Evolutionary conservation across 1,140 invertebrate genomes (phyloP), one percentile per base, ranked within the genome.

Genomic region (Drosophila aff.): DNA sequence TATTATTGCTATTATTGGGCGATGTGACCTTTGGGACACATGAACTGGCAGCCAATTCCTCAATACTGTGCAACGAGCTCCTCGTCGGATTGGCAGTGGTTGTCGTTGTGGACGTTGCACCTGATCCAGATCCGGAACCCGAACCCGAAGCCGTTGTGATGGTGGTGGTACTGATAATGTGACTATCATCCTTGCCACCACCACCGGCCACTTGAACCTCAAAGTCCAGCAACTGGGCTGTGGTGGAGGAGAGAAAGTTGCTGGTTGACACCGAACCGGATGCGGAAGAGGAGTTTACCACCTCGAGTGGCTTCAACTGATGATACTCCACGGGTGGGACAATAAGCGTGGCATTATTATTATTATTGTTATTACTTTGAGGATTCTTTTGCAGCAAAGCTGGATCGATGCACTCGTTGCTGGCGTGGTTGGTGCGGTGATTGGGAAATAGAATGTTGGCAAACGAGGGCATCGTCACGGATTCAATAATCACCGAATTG

Each of bases 401-500:
- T 21, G 77, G 77, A 79, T 79, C 77, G 43, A 79, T 79, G 55
- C 67, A 73, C 36, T 60, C 61, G 41, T 40, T 79, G 41, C 58
- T 79, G 44, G 62, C n/a, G 13, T 28, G 58, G 16, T 38, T 55
- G 36, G 31, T 58, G 26, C 62, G 71, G 18, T 85, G 69, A 28
- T 41, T 26, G 58, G 64, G 55, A 50, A 89, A 90, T 52, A 89
- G n/a, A 26, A 89, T 72, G 64, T 89, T 85, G 63, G 85, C 71
- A 79, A 89, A 89, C 6, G 84, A 89, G n/a, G 84, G 81, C 77
- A 89, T 72, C 52, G 84, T 72, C n/a, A 89, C 84, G 5, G 84
- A 87, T 63, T 87, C 84, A 23, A 87, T 67, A 4, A 87, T 75
- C 4, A 84, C 60, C 13, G 83, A 63, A 23, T 49, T 49, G 2